Evolutionary conservation across 2,888 invertebrate genomes (phyloP).

Genomic region (Ceramica pisi): DNA sequence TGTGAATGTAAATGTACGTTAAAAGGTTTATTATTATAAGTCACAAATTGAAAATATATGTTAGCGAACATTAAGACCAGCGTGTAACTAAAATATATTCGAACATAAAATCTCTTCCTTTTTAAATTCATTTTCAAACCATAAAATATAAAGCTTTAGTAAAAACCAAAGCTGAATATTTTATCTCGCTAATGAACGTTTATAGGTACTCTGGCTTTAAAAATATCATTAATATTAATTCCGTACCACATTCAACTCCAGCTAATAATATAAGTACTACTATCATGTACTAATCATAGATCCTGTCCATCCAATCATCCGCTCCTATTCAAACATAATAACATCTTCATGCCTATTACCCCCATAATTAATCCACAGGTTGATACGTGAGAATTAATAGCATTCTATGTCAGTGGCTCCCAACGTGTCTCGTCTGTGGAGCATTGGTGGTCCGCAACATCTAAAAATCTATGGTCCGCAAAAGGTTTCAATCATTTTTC

Average conservation of each 20-base stretch:
- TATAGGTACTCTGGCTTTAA: no score
- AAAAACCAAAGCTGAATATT: neutral
- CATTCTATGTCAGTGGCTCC: neutral
- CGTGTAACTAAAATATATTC: neutral
- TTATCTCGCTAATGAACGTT: neutral
- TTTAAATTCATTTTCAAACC: neutral
- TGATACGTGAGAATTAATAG: constrained; percentile 28
- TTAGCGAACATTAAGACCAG: neutral
- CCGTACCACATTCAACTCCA: neutral
- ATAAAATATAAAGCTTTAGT: neutral
- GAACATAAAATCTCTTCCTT: neutral
- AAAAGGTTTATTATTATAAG: neutral
- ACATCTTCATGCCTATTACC: constrained; percentile 37
- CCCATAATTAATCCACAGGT: constrained; percentile 50
- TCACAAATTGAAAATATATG: neutral
- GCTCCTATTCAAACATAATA: constrained; percentile 31
- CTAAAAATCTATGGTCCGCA: no score
- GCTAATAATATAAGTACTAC: neutral
- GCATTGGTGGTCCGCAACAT: no score
- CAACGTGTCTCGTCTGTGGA: no score
- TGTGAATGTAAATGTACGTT: neutral
- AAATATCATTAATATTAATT: neutral
- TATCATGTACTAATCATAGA: neutral
- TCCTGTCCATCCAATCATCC: constrained; percentile 17
- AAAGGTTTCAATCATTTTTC: no score